Conservation (phyloP, 2,888 invertebrate genomes). For the Micoletzkya japonica region DNA sequence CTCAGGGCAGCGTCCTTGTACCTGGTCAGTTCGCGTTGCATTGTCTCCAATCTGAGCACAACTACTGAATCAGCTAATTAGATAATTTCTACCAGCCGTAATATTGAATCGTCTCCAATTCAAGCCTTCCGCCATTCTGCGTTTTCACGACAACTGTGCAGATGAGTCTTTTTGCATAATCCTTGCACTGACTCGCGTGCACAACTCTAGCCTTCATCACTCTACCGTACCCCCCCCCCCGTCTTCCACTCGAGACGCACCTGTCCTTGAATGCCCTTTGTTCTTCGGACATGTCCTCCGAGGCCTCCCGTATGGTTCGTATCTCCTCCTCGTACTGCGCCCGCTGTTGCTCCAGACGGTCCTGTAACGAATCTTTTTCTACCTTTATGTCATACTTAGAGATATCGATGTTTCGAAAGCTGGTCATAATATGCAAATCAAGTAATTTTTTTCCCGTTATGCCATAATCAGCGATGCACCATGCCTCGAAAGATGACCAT, state of each 20-base stretch:
- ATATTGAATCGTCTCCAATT: no score
- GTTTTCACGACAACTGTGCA: no score
- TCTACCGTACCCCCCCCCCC: not conserved
- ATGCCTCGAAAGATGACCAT: no score
- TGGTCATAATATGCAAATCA: no score
- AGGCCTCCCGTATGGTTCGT: not conserved
- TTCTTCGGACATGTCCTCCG: slow-evolving; percentile 6
- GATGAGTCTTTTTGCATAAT: no score
- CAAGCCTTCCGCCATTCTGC: no score
- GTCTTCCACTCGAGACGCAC: not conserved
- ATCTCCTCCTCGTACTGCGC: slow-evolving; percentile 26
- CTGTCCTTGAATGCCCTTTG: slow-evolving; percentile 11
- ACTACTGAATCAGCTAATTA: no score
- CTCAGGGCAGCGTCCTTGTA: slow-evolving; percentile 19
- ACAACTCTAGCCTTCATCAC: not conserved
- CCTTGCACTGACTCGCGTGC: not conserved
- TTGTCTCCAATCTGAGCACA: not conserved
- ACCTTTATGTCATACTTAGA: not conserved
- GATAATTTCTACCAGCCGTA: no score
- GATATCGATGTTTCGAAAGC: no score
- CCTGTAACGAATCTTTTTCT: not conserved
- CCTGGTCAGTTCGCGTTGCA: slow-evolving; percentile 20
- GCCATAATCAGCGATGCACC: no score
- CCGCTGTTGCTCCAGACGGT: slow-evolving; percentile 21
- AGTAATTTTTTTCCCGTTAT: no score